A percentile compares a stretch with the other conserved stretches of the same genome.
phyloP scores from a whole-genome alignment of 2,888 invertebrate genomes.

The Drosophila setosimentum region DNA sequence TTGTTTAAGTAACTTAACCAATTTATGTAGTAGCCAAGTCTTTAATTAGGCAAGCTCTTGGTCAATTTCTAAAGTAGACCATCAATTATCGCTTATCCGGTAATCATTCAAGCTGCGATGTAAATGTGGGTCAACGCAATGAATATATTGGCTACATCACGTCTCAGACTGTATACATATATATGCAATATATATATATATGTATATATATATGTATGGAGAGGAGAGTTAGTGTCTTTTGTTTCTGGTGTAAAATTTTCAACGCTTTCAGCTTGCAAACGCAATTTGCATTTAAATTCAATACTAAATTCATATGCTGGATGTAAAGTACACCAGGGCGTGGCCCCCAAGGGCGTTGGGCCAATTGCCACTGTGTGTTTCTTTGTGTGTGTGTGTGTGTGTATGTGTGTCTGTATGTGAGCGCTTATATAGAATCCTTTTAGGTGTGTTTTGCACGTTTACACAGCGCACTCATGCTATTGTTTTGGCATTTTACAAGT shows the following conservation, averaged over 20 bases:
- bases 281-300: conserved; percentile 82
- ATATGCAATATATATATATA: not conserved
- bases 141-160: conserved; percentile 19
- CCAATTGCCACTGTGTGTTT: conserved; percentile 7
- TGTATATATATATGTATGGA: not conserved
- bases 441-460: conserved; percentile 54
- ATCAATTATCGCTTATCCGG: conserved; percentile 30
- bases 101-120: conserved; percentile 7
- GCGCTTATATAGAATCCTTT: conserved; percentile 46
- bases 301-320: conserved; percentile 80
- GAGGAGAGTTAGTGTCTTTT: conserved; percentile 1
- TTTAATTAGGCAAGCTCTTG: conserved; percentile 2
- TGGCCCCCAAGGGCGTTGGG: conserved; percentile 45
- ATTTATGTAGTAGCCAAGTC: not conserved
- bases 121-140: conserved; percentile 38
- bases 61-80: conserved; percentile 12
- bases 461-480: conserved; percentile 47
- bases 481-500: conserved; percentile 80
- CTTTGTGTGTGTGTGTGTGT: conserved; percentile 21
- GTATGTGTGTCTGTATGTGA: conserved; percentile 10
- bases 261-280: conserved; percentile 75
- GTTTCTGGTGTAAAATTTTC: conserved; percentile 55
- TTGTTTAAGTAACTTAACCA: not conserved
- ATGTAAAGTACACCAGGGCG: conserved; percentile 71
- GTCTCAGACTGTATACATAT: not conserved